Evolutionary conservation across 37 sponge, comb jelly and placozoan genomes (phyloP), one percentile per base, ranked within the genome.

Genomic region (Trichoplax adhaerens): DNA sequence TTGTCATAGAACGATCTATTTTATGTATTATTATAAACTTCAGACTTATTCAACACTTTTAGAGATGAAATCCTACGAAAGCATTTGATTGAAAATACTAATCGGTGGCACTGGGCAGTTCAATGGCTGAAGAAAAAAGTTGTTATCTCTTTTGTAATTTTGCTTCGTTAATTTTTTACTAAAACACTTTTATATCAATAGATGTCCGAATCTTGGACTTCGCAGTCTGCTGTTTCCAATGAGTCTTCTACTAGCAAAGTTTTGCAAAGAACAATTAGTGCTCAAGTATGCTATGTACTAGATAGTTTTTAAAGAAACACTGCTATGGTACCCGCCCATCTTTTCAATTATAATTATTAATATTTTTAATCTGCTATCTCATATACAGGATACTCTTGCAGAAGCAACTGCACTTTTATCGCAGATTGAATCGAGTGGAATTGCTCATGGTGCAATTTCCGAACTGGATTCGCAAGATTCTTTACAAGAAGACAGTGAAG

Each of bases 261-360:
- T 46, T 83, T 96, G 72, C 92, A 91, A 77, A 71, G 99, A 62
- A 91, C 92, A 1, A 64, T 79, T 49, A 91, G 92, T 86, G 92
- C 90, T 55, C 89, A 91, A 89, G 92, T 93, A 62, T 0, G 54
- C 1, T 8, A 8, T 5, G 52, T n/a, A 1, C 4, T 29, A 29
- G 29, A 29, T 29, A 29, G 29, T 29, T 29, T 29, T 29, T 29
- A 29, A 29, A 29, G 29, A 29, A 29, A 29, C 29, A 29, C 29
- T 29, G 29, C 29, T 29, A 29, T 29, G 29, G 29, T 29, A 29
- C 29, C 29, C 29, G 29, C 29, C 29, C 29, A 29, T 29, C 29
- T 29, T 29, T 29, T 29, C 29, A 29, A 29, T 29, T 29, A 2
- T n/a, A 47, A 50, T 8, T 72, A 55, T 49, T 7, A 5, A 47